These are phyloP conservation scores for Drosophila lacteicornis DNA, from an alignment of 1,140 invertebrate species.

Conservation along the genomic window DNA sequence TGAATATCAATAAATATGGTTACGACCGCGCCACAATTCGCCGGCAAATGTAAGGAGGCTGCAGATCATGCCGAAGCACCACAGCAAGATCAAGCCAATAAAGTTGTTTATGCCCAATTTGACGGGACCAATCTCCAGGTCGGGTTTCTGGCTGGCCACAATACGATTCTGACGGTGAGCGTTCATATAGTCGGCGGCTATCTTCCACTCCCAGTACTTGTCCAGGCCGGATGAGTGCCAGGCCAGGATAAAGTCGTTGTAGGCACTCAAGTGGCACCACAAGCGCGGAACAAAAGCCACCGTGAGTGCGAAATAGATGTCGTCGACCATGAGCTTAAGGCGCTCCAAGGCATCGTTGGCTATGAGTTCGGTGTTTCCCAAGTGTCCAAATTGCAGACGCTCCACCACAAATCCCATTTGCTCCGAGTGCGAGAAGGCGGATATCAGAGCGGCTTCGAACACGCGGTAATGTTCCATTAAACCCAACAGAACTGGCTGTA, in stretches of 20 bases:
- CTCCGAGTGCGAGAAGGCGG: constrained; percentile 52
- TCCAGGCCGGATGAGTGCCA: constrained; percentile 76
- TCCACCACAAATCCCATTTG: constrained; percentile 78
- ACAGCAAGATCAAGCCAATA: constrained; percentile 64
- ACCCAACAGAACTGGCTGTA: constrained; percentile 50
- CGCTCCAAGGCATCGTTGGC: constrained; percentile 60
- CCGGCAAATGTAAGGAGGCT: constrained; percentile 57
- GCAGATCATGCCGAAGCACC: constrained; percentile 69
- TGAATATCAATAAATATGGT: constrained; percentile 1
- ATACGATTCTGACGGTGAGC: constrained; percentile 70
- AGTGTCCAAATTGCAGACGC: constrained; percentile 69
- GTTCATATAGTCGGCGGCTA: constrained; percentile 67
- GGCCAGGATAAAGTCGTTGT: constrained; percentile 59
- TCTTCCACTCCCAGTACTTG: constrained; percentile 79
- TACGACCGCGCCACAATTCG: constrained; percentile 49
- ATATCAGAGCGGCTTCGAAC: constrained; percentile 46
- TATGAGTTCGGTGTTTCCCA: constrained; percentile 67
- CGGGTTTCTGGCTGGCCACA: constrained; percentile 49
- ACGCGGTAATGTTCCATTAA: constrained; percentile 56
- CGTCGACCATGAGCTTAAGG: constrained; percentile 75
- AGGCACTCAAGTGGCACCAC: constrained; percentile 60
- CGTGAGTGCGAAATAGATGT: constrained; percentile 65
- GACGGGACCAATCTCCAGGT: constrained; percentile 69
- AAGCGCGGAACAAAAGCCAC: constrained; percentile 68
- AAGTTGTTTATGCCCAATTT: constrained; percentile 72